These are phyloP conservation scores for Tetramorium bicarinatum DNA, from an alignment of 2,888 invertebrate species.

Conservation along the genomic window DNA sequence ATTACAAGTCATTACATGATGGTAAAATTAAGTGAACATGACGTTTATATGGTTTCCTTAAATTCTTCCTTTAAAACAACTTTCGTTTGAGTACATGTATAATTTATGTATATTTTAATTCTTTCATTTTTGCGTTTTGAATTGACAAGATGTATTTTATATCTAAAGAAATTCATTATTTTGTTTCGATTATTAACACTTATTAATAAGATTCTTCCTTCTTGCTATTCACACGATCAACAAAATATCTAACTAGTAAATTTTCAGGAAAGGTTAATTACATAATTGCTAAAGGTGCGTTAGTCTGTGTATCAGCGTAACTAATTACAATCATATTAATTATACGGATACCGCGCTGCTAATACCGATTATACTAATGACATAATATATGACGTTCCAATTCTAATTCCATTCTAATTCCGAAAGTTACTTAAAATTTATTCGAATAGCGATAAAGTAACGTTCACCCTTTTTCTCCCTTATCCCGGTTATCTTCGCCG, in stretches of 20 bases:
- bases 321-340: constrained; percentile 31
- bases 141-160: neutral
- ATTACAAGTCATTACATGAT: constrained; percentile 46
- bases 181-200: constrained; percentile 1
- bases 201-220: neutral
- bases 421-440: constrained; percentile 43
- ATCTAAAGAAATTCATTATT: neutral
- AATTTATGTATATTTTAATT: constrained; percentile 23
- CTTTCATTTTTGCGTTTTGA: neutral
- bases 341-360: neutral
- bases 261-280: neutral
- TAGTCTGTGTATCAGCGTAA: constrained; percentile 7
- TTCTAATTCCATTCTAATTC: neutral
- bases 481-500: constrained; percentile 10
- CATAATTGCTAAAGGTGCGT: neutral
- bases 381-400: no score
- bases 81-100: neutral
- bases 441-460: constrained; percentile 18
- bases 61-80: no score
- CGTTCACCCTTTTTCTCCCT: neutral
- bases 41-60: constrained; percentile 32
- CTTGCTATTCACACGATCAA: neutral
- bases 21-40: constrained; percentile 28
- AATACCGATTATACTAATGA: constrained; percentile 3
- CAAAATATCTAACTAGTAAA: neutral